Base-by-base conservation (phyloP, 2,888 invertebrate species). In the Lamproptera curius region DNA sequence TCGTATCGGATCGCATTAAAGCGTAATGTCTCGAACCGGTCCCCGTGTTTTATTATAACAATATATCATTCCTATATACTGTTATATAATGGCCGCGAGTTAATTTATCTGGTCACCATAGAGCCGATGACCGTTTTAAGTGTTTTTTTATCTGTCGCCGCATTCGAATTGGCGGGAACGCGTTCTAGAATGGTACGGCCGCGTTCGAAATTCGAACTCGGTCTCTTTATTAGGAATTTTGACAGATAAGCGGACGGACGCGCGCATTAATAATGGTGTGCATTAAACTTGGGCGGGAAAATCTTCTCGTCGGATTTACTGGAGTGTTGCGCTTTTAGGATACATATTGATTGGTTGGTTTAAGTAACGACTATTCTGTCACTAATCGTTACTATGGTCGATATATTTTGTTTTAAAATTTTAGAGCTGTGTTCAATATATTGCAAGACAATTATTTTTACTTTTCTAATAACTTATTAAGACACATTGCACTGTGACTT, bases 31-130 rank as follows among this genome's bases (percentile, higher is more conserved):
- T 42, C 61, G 48, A 68, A 79, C 77, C 71, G 71, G 78, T 74
- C 66, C 39, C 56, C 57, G 49, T 55, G 55, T 67, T 72, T 73
- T 73, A 73, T 73, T 73, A 64, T 69, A 74, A 62, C 69, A 76
- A 83, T 83, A 73, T 76, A 80, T 82, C 80, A 80, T 77, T 70
- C 67, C 59, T 71, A 71, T 67, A 71, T 70, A 67, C 63, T 70
- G 67, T 78, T 77, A 78, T 73, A 70, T 75, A 80, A 80, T 81
- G 71, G 73, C 75, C 79, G 76, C 73, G 75, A 63, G 53, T 66
- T 79, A 74, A 82, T 85, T 82, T 82, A 82, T 81, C 68, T 75
- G 76, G 73, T 79, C 83, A 75, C 60, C 54, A 56, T 48, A 55
- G 56, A 66, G 70, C 56, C 71, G 72, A 62, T 76, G 74, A 77